These are phyloP conservation scores for Ploceus nigricollis DNA, from an alignment of 2,113 vertebrate genomes.

Conservation along the genomic window DNA sequence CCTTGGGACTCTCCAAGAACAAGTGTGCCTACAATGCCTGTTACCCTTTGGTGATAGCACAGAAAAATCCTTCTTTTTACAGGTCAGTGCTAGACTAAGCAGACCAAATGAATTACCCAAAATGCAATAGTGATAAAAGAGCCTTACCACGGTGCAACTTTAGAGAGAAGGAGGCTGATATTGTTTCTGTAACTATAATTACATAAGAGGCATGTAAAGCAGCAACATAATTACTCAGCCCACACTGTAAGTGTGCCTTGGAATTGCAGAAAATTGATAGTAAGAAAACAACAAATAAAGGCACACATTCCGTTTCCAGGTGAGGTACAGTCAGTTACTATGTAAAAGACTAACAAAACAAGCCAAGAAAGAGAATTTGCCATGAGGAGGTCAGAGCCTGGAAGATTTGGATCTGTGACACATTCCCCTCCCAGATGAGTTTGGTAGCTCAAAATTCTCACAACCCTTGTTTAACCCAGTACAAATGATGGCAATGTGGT, in stretches of 20 bases:
- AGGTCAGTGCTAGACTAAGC: not conserved
- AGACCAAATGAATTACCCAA: not conserved
- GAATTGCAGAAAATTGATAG: not conserved
- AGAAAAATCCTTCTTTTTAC: not conserved
- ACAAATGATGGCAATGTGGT: accelerated
- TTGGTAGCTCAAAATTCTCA: not conserved
- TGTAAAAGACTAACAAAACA: not conserved
- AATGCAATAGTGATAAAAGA: not conserved
- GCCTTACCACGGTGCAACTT: not conserved
- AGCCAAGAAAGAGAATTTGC: not conserved
- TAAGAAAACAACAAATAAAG: not conserved
- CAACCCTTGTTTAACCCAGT: not conserved
- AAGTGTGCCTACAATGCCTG: not conserved
- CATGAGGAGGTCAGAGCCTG: not conserved
- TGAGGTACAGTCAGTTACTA: not conserved
- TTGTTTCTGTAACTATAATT: not conserved
- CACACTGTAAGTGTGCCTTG: not conserved
- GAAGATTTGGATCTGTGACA: not conserved
- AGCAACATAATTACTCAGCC: not conserved
- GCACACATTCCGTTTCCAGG: not conserved
- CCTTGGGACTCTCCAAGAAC: not conserved
- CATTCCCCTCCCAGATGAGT: not conserved
- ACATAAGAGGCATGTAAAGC: not conserved
- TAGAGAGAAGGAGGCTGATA: not conserved
- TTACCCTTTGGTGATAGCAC: not conserved